Conservation (phyloP, 2,113 vertebrate species). For the Numida meleagris region DNA sequence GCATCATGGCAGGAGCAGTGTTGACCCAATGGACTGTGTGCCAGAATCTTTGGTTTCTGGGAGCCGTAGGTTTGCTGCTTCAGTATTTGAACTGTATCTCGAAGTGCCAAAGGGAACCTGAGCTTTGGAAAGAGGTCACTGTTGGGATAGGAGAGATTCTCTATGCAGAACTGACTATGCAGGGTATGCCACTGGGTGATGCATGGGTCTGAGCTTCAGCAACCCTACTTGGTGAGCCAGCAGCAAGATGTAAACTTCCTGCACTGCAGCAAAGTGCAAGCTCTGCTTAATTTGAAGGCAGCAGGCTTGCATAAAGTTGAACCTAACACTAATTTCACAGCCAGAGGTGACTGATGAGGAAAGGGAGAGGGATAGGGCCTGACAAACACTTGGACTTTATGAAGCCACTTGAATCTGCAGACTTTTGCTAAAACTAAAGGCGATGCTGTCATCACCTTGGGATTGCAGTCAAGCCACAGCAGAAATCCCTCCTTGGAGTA, state of each 20-base stretch:
- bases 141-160: background rate
- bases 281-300: background rate
- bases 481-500: background rate
- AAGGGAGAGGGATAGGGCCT: background rate
- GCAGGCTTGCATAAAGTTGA: background rate
- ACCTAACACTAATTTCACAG: background rate
- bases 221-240: background rate
- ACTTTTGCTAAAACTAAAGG: background rate
- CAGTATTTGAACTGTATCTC: background rate
- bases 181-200: background rate
- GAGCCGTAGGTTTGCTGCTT: background rate
- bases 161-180: background rate
- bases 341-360: background rate
- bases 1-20: background rate
- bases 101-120: background rate
- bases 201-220: background rate
- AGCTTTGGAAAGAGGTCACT: background rate
- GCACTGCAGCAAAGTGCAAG: background rate
- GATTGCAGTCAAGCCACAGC: background rate
- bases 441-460: fast-evolving
- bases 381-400: background rate
- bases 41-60: fast-evolving
- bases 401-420: background rate
- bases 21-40: background rate
- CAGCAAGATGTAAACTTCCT: background rate